These are phyloP conservation scores for Bombus breviceps DNA, from an alignment of 1,140 invertebrate species.

Conservation along the genomic window DNA sequence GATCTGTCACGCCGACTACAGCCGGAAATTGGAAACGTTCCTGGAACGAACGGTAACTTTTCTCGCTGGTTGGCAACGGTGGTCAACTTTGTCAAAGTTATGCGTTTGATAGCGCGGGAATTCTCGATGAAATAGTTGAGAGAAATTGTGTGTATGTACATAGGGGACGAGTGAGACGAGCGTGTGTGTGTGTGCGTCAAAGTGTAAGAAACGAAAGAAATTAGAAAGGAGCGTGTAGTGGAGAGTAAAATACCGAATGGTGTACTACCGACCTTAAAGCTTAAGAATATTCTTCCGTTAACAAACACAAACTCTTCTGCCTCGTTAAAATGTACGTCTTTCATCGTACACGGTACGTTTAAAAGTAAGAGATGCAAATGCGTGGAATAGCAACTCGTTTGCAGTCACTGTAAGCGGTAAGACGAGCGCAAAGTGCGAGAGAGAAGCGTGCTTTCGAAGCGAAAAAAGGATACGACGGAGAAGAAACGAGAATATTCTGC, in stretches of 20 bases:
- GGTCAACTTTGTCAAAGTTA: constrained; percentile 2
- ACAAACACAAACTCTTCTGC: not conserved
- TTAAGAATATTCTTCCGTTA: not conserved
- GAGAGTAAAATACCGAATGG: not conserved
- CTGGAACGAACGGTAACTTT: not conserved
- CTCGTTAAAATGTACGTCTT: not conserved
- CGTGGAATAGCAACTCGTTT: not conserved
- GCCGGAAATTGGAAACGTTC: not conserved
- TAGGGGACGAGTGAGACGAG: not conserved
- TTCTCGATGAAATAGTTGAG: not conserved
- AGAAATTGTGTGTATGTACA: not conserved
- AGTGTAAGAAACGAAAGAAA: not conserved
- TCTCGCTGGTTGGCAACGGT: not conserved
- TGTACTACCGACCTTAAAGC: not conserved
- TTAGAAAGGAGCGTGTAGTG: not conserved
- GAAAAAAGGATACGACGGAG: not conserved
- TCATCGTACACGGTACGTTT: not conserved
- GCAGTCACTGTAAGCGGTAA: too few relatives aligned
- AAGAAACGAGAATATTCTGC: not conserved
- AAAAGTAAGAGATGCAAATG: constrained; percentile 9
- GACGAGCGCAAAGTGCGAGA: not conserved
- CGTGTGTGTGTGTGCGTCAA: not conserved
- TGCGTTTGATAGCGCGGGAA: not conserved
- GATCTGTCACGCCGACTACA: not conserved
- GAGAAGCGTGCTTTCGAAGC: not conserved